Percentiles rank a stretch among this genome's conserved stretches.
phyloP scores from a whole-genome alignment of 2,888 invertebrate genomes.

The Prenolepis imparis region DNA sequence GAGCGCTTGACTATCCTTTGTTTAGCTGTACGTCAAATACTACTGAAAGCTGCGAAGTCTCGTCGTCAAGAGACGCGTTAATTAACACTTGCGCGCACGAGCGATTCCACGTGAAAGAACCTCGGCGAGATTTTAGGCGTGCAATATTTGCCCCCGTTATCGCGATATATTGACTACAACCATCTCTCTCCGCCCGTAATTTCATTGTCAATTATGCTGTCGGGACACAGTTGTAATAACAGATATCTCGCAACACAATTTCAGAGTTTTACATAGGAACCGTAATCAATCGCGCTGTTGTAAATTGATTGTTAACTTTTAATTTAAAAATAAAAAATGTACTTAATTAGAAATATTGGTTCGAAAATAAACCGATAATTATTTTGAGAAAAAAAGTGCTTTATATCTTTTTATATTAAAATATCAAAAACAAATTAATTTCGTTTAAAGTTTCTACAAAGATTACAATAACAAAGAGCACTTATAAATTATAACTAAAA shows the following conservation, averaged over 20 bases:
- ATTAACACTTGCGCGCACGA: constrained; percentile 28
- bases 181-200: not conserved
- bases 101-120: constrained; percentile 18
- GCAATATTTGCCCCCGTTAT: not conserved
- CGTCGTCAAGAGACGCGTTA: constrained; percentile 24
- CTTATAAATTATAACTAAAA: not conserved
- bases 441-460: not conserved
- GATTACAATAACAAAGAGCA: not conserved
- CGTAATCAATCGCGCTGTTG: not conserved
- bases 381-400: not conserved
- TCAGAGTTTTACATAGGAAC: not conserved
- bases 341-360: not conserved
- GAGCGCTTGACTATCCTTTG: constrained; percentile 8
- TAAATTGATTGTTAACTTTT: not conserved
- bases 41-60: not conserved
- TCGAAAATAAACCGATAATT: not conserved
- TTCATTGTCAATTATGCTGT: not conserved
- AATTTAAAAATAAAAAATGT: not conserved
- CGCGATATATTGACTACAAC: not conserved
- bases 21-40: constrained; percentile 17
- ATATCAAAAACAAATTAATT: not conserved
- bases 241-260: not conserved
- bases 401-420: not conserved
- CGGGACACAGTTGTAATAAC: not conserved
- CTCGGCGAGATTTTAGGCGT: not conserved